phyloP scores from a whole-genome alignment of 2,888 invertebrate species.

The Bellardia bayeri region DNA sequence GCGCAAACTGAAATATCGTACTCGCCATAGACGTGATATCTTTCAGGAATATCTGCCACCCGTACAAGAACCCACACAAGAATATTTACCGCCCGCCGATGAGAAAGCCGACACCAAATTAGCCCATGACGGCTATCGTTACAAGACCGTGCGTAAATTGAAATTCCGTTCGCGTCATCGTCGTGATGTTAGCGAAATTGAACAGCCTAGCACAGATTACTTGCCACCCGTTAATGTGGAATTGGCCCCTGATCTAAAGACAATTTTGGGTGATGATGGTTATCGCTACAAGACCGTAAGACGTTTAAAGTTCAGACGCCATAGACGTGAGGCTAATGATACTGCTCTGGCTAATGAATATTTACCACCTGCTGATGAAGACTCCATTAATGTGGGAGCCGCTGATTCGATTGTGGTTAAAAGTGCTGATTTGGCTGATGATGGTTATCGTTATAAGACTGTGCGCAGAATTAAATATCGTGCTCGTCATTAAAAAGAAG shows the following conservation, averaged over 20 bases:
- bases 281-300: conserved; percentile 82
- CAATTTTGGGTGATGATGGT: conserved; percentile 80
- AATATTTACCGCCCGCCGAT: conserved; percentile 80
- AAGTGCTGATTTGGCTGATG: conserved; percentile 80
- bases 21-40: conserved; percentile 78
- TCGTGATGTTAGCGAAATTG: conserved; percentile 81
- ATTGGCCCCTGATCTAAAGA: conserved; percentile 80
- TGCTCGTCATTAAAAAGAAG: conserved; percentile 78
- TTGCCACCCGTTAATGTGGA: conserved; percentile 79
- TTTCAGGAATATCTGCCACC: conserved; percentile 81
- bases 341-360: conserved; percentile 77
- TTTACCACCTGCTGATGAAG: conserved; percentile 77
- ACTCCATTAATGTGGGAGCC: conserved; percentile 66
- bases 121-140: conserved; percentile 82
- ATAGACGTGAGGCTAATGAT: conserved; percentile 79
- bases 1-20: conserved; percentile 77
- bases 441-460: conserved; percentile 83
- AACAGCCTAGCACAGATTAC: conserved; percentile 79
- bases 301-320: conserved; percentile 81
- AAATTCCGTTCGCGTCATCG: conserved; percentile 81
- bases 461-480: conserved; percentile 81
- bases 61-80: conserved; percentile 76
- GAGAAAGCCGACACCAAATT: conserved; percentile 77
- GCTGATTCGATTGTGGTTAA: conserved; percentile 75
- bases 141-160: conserved; percentile 82